phyloP scores from a whole-genome alignment of 2,797 vertebrate genomes.

The Neosilurus hyrtlii region DNA sequence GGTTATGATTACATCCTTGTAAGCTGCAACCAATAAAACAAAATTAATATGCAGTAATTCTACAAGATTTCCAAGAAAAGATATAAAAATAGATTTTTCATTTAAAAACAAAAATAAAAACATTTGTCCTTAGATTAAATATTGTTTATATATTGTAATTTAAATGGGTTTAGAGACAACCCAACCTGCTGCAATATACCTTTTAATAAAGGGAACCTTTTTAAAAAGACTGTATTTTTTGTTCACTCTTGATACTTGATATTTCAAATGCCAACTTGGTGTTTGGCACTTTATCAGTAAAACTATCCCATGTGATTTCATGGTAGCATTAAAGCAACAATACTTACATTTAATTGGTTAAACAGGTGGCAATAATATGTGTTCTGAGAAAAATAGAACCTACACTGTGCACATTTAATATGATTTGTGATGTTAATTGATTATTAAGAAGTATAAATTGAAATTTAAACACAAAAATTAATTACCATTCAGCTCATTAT shows the following conservation, averaged over 20 bases:
- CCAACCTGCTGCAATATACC: background rate
- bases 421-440: slow-evolving; percentile 14
- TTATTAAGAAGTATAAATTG: background rate
- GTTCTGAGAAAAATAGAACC: background rate
- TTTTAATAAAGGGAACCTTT: background rate
- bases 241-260: background rate
- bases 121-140: background rate
- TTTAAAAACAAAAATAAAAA: slow-evolving; percentile 1
- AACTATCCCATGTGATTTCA: background rate
- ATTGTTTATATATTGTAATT: slow-evolving; percentile 4
- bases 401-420: slow-evolving; percentile 1
- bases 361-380: background rate
- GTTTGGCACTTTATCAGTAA: slow-evolving; percentile 1
- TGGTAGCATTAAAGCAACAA: background rate
- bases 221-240: background rate
- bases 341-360: slow-evolving; percentile 4
- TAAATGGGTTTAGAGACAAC: background rate
- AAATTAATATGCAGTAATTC: background rate
- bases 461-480: background rate
- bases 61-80: background rate
- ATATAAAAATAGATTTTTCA: slow-evolving; percentile 4
- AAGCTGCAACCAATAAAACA: background rate
- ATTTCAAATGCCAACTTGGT: background rate
- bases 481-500: background rate
- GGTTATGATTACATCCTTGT: background rate